Percentiles rank a stretch among this genome's conserved stretches.
Evolutionary conservation across 1,140 invertebrate species (phyloP).

Genomic region (Leguminivora glycinivorella): DNA sequence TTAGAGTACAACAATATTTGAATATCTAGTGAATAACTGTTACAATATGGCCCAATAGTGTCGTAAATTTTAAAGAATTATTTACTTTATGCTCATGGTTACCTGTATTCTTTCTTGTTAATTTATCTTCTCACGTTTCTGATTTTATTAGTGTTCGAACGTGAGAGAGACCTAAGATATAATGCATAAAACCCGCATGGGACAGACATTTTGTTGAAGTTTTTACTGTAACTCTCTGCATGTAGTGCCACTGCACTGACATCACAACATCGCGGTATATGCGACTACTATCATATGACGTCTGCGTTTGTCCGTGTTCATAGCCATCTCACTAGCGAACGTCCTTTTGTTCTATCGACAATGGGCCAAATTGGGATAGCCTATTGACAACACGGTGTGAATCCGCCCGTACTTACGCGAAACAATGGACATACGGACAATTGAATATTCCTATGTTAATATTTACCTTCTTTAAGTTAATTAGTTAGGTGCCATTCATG

Average conservation of each 20-base stretch:
- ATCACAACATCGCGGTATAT: neutral
- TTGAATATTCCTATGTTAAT: constrained; percentile 5
- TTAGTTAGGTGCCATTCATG: neutral
- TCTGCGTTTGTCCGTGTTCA: neutral
- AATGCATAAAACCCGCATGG: too few species aligned
- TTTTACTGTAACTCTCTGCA: too few species aligned
- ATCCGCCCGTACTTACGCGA: constrained; percentile 2
- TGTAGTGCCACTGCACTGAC: too few species aligned
- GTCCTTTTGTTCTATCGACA: constrained; percentile 17
- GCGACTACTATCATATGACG: neutral
- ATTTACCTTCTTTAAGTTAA: neutral
- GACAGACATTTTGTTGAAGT: too few species aligned
- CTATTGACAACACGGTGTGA: constrained; percentile 19
- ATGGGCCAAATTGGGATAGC: constrained; percentile 12
- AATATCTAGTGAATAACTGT: neutral
- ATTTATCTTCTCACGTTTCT: too few species aligned
- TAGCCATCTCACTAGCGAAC: neutral
- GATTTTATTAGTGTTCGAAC: too few species aligned
- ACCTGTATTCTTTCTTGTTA: too few species aligned
- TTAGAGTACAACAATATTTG: neutral
- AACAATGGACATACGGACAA: constrained; percentile 16
- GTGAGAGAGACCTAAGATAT: too few species aligned
- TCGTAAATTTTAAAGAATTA: too few species aligned
- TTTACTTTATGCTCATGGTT: too few species aligned
- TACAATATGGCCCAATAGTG: too few species aligned